Percentiles rank a stretch among this genome's conserved stretches.
Conservation (phyloP, 2,888 invertebrate species). For the Furcula furcula region DNA sequence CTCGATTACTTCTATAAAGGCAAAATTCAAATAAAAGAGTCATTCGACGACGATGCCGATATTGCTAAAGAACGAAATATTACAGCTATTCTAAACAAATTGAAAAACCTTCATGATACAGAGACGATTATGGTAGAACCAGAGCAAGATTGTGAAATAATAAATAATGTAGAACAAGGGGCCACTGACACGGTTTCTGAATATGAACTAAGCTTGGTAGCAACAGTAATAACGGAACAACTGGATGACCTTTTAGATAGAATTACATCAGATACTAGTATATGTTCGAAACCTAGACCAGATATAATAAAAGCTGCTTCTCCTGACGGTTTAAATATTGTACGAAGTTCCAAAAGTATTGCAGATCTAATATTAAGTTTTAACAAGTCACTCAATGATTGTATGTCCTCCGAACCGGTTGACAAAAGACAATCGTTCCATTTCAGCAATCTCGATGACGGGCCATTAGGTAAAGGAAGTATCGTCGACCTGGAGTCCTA, state of each 20-base stretch:
- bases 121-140: constrained; percentile 44
- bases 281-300: constrained; percentile 14
- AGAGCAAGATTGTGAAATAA: constrained; percentile 28
- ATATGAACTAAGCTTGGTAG: constrained; percentile 34
- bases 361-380: constrained; percentile 31
- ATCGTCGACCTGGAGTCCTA: constrained; percentile 11
- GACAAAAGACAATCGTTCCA: constrained; percentile 21
- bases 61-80: constrained; percentile 46
- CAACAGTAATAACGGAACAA: constrained; percentile 38
- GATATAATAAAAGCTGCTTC: constrained; percentile 4
- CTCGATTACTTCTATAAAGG: constrained; percentile 63
- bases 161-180: constrained; percentile 17
- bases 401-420: constrained; percentile 12
- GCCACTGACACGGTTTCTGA: constrained; percentile 36
- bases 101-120: constrained; percentile 43
- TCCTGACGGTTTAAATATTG: constrained; percentile 6
- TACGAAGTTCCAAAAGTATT: constrained; percentile 28
- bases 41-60: constrained; percentile 30
- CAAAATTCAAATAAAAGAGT: constrained; percentile 41
- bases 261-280: constrained; percentile 30
- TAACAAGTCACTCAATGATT: constrained; percentile 23
- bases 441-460: constrained; percentile 38
- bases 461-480: constrained; percentile 27
- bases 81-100: constrained; percentile 37
- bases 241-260: constrained; percentile 42